phyloP scores from a whole-genome alignment of 2,113 vertebrate species.

The Cyprinodon brontotheroides region DNA sequence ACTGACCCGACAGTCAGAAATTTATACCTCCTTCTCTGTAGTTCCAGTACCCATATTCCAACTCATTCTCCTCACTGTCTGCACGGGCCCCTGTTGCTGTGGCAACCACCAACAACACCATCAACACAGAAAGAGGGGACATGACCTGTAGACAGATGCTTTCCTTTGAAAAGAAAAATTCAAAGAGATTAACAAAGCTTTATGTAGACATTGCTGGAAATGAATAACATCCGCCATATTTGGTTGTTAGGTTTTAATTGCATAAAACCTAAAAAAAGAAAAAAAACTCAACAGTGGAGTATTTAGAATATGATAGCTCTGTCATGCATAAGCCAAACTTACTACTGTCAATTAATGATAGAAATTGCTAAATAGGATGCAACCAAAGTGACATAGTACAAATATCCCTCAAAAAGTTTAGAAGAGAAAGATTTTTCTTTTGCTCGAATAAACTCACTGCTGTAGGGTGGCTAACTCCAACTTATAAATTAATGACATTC shows the following conservation, averaged over 20 bases:
- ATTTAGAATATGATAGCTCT: neutral
- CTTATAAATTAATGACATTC: neutral
- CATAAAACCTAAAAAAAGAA: neutral
- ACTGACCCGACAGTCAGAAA: conserved; percentile 8
- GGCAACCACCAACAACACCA: conserved; percentile 62
- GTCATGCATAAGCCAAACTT: neutral
- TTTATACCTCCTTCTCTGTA: conserved; percentile 83
- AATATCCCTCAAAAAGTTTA: neutral
- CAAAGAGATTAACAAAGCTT: neutral
- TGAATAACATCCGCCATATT: neutral
- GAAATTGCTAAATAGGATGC: neutral
- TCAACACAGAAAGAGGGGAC: conserved; percentile 56
- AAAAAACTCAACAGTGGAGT: neutral
- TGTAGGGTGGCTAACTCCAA: neutral
- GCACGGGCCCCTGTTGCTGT: conserved; percentile 58
- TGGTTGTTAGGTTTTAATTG: neutral
- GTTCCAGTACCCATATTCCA: conserved; percentile 83
- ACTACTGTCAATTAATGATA: neutral
- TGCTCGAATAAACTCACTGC: neutral
- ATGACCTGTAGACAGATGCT: conserved; percentile 47
- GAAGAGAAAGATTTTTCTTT: neutral
- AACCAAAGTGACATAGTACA: no score
- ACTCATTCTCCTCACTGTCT: conserved; percentile 69
- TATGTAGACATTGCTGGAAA: neutral
- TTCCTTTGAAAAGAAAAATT: conserved; percentile 5